Percentiles rank a stretch among this genome's conserved stretches.
Conservation (phyloP, 35 echinoderm and acorn worm species). For the Holothuria glaberrima region DNA sequence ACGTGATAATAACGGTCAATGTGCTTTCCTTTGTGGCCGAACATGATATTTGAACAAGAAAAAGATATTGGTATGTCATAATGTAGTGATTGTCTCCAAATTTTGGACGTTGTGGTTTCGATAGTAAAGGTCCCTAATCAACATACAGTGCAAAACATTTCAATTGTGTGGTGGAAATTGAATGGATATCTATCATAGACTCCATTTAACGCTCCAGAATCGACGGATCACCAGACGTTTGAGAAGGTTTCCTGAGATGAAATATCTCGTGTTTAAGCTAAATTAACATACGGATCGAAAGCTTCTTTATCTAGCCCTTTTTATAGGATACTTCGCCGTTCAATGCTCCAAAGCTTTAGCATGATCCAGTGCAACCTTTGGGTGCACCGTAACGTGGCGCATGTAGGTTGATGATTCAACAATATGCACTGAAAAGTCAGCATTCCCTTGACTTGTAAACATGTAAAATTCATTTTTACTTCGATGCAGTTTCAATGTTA, state of each 20-base stretch:
- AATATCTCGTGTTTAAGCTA: neutral
- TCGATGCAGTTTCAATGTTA: constrained; percentile 42
- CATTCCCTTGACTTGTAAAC: neutral
- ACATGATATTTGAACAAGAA: too few species aligned
- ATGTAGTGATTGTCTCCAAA: too few species aligned
- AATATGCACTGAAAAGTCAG: neutral
- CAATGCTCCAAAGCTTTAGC: constrained; percentile 48
- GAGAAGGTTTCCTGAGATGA: neutral
- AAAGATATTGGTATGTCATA: too few species aligned
- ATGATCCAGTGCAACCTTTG: constrained; percentile 15
- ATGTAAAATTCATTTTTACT: constrained; percentile 35
- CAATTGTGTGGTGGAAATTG: too few species aligned
- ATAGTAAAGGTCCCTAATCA: too few species aligned
- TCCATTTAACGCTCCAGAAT: neutral
- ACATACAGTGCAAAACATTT: too few species aligned
- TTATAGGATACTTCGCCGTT: constrained; percentile 47
- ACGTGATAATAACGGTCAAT: too few species aligned
- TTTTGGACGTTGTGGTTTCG: too few species aligned
- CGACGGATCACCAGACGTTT: neutral
- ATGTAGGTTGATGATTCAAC: neutral
- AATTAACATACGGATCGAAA: neutral
- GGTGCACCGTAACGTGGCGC: constrained; percentile 17
- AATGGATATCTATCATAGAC: constrained; percentile 18
- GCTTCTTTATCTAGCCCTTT: neutral
- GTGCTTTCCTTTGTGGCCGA: too few species aligned